Evolutionary conservation across 2,888 invertebrate species (phyloP).

Genomic region (Leptura quadrifasciata): DNA sequence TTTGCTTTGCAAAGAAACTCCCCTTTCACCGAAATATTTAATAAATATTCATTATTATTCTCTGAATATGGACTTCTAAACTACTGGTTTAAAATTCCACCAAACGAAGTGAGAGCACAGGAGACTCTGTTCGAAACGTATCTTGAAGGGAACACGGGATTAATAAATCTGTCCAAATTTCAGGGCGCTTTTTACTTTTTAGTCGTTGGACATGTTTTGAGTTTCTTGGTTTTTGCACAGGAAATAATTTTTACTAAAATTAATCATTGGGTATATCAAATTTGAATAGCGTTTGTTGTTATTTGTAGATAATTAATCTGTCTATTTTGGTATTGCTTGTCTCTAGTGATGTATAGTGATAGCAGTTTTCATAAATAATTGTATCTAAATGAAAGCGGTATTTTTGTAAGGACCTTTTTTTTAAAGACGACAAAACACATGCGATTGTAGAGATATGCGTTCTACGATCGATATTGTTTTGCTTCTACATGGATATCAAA

Average conservation of each 20-base stretch:
- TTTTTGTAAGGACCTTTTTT: too few species aligned
- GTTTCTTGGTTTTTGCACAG: slow-evolving; percentile 46
- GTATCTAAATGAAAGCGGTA: too few species aligned
- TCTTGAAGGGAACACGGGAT: slow-evolving; percentile 18
- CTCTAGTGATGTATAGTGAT: too few species aligned
- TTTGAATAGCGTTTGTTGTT: too few species aligned
- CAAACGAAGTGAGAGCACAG: slow-evolving; percentile 34
- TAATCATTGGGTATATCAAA: too few species aligned
- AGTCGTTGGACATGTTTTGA: slow-evolving; percentile 42
- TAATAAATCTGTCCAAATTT: slow-evolving; percentile 48
- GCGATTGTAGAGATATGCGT: too few species aligned
- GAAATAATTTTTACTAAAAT: slow-evolving; percentile 41
- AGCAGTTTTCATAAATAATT: too few species aligned
- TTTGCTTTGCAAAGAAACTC: slow-evolving; percentile 57
- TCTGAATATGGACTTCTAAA: slow-evolving; percentile 55
- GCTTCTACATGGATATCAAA: too few species aligned
- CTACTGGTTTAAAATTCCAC: slow-evolving; percentile 49
- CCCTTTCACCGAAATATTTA: slow-evolving; percentile 53
- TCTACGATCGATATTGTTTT: too few species aligned
- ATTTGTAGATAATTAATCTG: too few species aligned
- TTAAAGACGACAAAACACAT: too few species aligned
- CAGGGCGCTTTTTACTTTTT: slow-evolving; percentile 50
- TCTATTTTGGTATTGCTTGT: too few species aligned
- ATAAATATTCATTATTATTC: slow-evolving; percentile 46
- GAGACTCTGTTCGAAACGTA: slow-evolving; percentile 41